Percentiles rank a stretch among this genome's conserved stretches.
phyloP scores from a whole-genome alignment of 2,797 vertebrate species.

The Halcyon chelicuti region DNA sequence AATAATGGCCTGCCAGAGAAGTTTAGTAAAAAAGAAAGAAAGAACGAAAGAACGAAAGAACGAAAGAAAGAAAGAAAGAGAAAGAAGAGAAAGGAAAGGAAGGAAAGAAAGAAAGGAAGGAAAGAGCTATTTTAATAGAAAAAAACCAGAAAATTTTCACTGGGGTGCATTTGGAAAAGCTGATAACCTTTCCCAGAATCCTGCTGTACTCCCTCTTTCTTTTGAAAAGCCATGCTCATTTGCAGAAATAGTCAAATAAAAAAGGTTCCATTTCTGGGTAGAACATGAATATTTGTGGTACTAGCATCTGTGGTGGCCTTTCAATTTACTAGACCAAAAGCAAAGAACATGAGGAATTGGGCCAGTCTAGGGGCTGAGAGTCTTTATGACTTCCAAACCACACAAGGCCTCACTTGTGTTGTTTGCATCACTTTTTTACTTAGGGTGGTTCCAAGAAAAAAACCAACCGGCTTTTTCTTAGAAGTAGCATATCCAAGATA shows the following conservation, averaged over 20 bases:
- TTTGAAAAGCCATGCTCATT: background rate
- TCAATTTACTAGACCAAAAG: slow-evolving; percentile 37
- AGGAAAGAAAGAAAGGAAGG: no score
- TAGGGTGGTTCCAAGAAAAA: slow-evolving; percentile 5
- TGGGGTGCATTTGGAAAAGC: background rate
- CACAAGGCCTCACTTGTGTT: slow-evolving; percentile 29
- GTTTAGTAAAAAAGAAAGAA: no score
- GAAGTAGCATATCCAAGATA: background rate
- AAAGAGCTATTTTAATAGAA: background rate
- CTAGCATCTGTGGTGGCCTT: slow-evolving; percentile 44
- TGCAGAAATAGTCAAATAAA: slow-evolving; percentile 19
- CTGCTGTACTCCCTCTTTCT: background rate
- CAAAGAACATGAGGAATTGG: slow-evolving; percentile 20
- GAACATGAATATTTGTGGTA: slow-evolving; percentile 48
- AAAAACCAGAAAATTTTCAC: background rate
- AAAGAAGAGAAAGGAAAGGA: background rate
- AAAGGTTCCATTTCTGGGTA: background rate
- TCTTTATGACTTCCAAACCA: slow-evolving; percentile 50
- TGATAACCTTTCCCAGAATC: background rate
- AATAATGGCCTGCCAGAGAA: no score
- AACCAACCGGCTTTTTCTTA: background rate
- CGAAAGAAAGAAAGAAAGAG: background rate
- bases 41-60: no score
- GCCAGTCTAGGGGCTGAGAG: slow-evolving; percentile 25
- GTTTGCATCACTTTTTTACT: slow-evolving; percentile 42